A percentile compares a stretch with the other conserved stretches of the same genome.
These are phyloP conservation scores for Stichodactyla mertensii DNA, from an alignment of 64 coral and sea anemone genomes.

Conservation along the genomic window DNA sequence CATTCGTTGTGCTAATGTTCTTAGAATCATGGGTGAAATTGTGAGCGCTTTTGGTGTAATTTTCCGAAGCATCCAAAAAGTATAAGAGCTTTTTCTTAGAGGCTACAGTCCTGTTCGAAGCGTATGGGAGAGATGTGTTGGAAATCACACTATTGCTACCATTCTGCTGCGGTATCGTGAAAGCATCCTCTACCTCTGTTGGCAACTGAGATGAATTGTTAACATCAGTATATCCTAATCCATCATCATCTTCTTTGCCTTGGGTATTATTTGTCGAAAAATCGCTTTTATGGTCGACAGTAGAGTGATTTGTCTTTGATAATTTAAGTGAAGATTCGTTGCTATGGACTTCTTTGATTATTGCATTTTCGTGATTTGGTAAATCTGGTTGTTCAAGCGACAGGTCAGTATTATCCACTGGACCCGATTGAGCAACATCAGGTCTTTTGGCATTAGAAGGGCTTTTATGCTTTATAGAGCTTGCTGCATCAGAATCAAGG, in stretches of 20 bases:
- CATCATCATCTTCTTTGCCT: not conserved
- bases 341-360: not conserved
- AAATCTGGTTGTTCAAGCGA: slow-evolving; percentile 22
- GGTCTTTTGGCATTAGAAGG: not conserved
- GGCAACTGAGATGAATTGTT: not conserved
- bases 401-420: slow-evolving; percentile 21
- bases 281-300: not conserved
- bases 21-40: not conserved
- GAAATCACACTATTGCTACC: not conserved
- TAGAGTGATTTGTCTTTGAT: not conserved
- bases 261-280: not conserved
- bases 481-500: not conserved
- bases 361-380: slow-evolving; percentile 15
- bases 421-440: not conserved
- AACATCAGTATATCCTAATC: not conserved
- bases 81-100: slow-evolving; percentile 3
- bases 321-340: not conserved
- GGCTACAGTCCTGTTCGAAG: not conserved
- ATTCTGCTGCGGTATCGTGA: not conserved
- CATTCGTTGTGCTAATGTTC: not conserved
- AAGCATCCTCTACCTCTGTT: not conserved
- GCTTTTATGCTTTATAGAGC: not conserved
- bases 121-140: not conserved
- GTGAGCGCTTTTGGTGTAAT: not conserved
- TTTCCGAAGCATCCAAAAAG: slow-evolving; percentile 14